Base-by-base conservation (phyloP, 1,140 invertebrate genomes). In the Drosophila kikkawai region DNA sequence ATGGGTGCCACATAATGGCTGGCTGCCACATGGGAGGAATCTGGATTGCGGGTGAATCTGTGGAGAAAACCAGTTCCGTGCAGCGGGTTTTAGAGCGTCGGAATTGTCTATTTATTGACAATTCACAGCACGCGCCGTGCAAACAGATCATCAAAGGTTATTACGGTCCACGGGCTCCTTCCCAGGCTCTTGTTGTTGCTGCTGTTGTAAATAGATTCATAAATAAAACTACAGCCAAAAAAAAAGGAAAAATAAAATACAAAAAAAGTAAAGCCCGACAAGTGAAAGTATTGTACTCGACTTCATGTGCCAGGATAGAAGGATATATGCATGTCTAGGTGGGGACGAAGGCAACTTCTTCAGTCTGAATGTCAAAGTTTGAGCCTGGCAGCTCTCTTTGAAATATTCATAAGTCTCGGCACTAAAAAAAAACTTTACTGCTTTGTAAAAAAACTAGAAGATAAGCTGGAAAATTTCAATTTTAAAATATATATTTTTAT, bases 71-170 rank as follows among this genome's bases (percentile, higher is more conserved):
- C 53, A 53, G 34, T n/a, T 44, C 39, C 63, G n/a, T 29, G 39
- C 48, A 67, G 19, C 39, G 32, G 39, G 22, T 42, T 70, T 78
- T 58, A 42, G 55, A 76, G 76, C 67, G 45, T 36, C 19, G 48
- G 58, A 65, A 79, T 71, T 79, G 75, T 70, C 68, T 79, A 71
- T 79, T 79, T 79, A 79, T 80, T 79, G 77, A 80, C 68, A 73
- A 80, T 80, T 80, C 77, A 51, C 77, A 79, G 77, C 77, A 80
- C 77, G 77, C 77, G 76, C 67, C 77, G 17, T 48, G 55, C 65
- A 70, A 79, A 65, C 75, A 79, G 76, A 79, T 79, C 76, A 79
- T 79, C 76, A 79, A 79, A 79, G 68, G 66, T 79, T 79, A 79
- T 79, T 79, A 71, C 51, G 48, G 70, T 57, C 53, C 53, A 42